Base-by-base conservation (phyloP, 1,140 invertebrate genomes). In the Sipha flava region DNA sequence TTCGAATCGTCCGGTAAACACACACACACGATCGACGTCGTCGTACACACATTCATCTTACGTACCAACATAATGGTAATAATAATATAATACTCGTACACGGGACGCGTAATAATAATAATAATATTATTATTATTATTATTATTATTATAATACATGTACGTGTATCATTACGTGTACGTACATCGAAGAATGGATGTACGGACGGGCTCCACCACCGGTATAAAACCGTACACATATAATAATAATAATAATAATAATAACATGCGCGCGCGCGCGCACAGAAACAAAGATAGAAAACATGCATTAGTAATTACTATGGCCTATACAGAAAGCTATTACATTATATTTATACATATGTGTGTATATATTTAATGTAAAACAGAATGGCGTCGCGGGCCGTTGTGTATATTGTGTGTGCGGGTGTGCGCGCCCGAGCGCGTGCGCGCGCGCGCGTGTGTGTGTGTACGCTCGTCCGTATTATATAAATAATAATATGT, bases 271-370 rank as follows among this genome's bases (percentile, higher is more conserved):
- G 49, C n/a, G 29, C 37, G 18, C 18, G 6, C 23, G 21, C 29
- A 40, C 72, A 75, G 47, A 72, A 72, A 72, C 68, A 72, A 72
- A 72, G 72, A 75, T 75, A 54, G 72, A 75, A 75, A 75, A 75
- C 72, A 75, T 75, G 72, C 72, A 75, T 75, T 54, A 37, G 72
- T 75, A 75, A 75, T 75, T 75, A 75, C 49, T 72, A 72, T 52
- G 18, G 72, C 72, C 47, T 75, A 54, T 75, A 75, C 72, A 34
- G 45, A 75, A 75, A 75, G 72, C 72, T 75, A 75, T 75, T 75
- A 72, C 49, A 72, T 72, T 72, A 52, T 72, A 70, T 70, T 45
- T 70, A 62, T 62, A 34, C n/a, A 21, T 40, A 40, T 62, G 9
- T 40, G 14, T 40, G 1, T 73, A 21, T 52, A 3, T 52, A 31